Evolutionary conservation across 2,888 invertebrate species (phyloP).

Genomic region (Ectemnius cavifrons): DNA sequence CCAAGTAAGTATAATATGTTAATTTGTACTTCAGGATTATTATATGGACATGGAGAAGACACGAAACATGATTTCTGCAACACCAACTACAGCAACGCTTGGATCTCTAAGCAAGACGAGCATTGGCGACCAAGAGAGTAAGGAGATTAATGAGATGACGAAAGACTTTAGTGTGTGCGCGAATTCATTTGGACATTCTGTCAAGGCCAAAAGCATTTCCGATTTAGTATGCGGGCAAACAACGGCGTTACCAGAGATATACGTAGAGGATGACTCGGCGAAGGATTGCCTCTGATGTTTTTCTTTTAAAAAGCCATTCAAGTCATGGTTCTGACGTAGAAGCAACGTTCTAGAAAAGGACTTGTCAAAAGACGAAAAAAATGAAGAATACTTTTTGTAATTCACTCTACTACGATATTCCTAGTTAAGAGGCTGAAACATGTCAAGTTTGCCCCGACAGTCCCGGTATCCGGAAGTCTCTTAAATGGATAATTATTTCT

Average conservation of each 20-base stretch:
- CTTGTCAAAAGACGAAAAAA: slow-evolving; percentile 15
- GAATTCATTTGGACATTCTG: slow-evolving; percentile 69
- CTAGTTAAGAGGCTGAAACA: slow-evolving; percentile 27
- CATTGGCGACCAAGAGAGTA: slow-evolving; percentile 62
- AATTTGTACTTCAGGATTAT: slow-evolving; percentile 63
- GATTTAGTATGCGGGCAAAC: slow-evolving; percentile 54
- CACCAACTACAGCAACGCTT: slow-evolving; percentile 81
- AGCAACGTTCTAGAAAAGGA: slow-evolving; percentile 16
- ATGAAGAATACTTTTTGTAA: slow-evolving; percentile 34
- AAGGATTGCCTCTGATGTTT: slow-evolving; percentile 75
- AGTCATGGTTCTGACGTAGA: slow-evolving; percentile 58
- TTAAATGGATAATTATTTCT: slow-evolving; percentile 21
- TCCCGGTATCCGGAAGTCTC: slow-evolving; percentile 28
- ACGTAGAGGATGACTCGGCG: slow-evolving; percentile 70
- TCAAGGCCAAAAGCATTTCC: slow-evolving; percentile 59
- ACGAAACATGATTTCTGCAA: slow-evolving; percentile 69
- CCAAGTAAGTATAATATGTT: not conserved
- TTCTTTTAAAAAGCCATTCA: slow-evolving; percentile 60
- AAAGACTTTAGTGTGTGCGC: slow-evolving; percentile 74
- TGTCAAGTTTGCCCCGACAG: slow-evolving; percentile 24
- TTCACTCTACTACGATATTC: slow-evolving; percentile 32
- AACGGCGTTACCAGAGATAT: slow-evolving; percentile 60
- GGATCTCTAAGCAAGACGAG: slow-evolving; percentile 77
- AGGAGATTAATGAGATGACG: slow-evolving; percentile 71
- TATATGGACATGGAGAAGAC: slow-evolving; percentile 76